Conservation (phyloP, 2,888 invertebrate genomes). For the Sericinus montela region DNA sequence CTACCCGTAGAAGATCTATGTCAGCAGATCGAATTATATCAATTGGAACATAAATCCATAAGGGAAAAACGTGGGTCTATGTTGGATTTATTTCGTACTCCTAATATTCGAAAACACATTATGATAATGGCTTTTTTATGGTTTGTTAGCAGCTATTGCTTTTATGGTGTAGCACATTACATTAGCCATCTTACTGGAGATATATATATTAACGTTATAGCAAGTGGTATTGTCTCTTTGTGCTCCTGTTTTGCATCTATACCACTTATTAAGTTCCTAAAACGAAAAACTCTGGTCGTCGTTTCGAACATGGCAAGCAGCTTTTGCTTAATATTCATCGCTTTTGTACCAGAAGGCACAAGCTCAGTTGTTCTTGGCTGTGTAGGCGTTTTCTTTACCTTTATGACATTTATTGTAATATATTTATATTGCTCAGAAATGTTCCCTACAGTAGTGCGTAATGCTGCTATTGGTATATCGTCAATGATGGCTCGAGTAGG, state of each 20-base stretch:
- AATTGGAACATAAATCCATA: constrained; percentile 34
- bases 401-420: constrained; percentile 87
- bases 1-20: constrained; percentile 61
- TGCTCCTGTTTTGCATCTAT: constrained; percentile 79
- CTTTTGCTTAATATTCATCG: constrained; percentile 80
- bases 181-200: constrained; percentile 87
- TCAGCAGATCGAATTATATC: constrained; percentile 50
- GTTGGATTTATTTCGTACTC: constrained; percentile 82
- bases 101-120: constrained; percentile 83
- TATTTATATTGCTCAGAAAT: constrained; percentile 90
- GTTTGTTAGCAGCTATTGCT: constrained; percentile 86
- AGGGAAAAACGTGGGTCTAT: constrained; percentile 60
- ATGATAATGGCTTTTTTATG: constrained; percentile 85
- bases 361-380: constrained; percentile 81
- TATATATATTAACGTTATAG: constrained; percentile 87
- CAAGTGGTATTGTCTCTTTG: constrained; percentile 82
- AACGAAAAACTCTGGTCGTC: constrained; percentile 81
- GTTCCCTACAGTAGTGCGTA: constrained; percentile 92
- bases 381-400: constrained; percentile 86
- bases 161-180: constrained; percentile 89
- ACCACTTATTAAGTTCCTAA: constrained; percentile 81
- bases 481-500: constrained; percentile 92
- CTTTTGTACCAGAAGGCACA: constrained; percentile 67
- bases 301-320: constrained; percentile 78
- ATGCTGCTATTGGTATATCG: constrained; percentile 89